Evolutionary conservation across 2,888 invertebrate genomes (phyloP).

Genomic region (Tineola bisselliella): DNA sequence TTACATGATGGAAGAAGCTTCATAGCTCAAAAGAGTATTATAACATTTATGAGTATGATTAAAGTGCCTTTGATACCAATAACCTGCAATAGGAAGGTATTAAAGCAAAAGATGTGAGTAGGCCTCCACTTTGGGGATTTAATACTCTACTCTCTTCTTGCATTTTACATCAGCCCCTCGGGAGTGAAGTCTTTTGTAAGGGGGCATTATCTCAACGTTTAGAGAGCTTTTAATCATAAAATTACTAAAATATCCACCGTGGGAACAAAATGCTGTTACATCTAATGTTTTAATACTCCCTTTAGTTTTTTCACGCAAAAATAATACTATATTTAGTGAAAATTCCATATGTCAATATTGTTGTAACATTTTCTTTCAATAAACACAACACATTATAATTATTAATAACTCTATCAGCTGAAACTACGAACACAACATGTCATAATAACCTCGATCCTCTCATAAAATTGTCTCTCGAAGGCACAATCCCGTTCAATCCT

Average conservation of each 20-base stretch:
- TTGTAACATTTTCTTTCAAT: slow-evolving; percentile 3
- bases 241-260: slow-evolving; percentile 2
- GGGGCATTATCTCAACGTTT: slow-evolving; percentile 11
- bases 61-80: slow-evolving; percentile 7
- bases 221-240: slow-evolving; percentile 6
- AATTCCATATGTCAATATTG: too few species aligned
- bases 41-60: slow-evolving; percentile 1
- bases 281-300: not conserved
- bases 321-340: too few species aligned
- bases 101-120: slow-evolving; percentile 1
- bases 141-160: slow-evolving; percentile 7
- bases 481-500: slow-evolving; percentile 16
- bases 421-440: not conserved
- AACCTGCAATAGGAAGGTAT: slow-evolving; percentile 4
- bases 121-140: slow-evolving; percentile 10
- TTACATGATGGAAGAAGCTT: not conserved
- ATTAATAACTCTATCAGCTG: not conserved
- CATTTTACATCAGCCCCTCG: slow-evolving; percentile 13
- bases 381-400: slow-evolving; percentile 6
- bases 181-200: slow-evolving; percentile 10
- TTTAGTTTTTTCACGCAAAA: too few species aligned
- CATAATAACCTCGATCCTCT: not conserved
- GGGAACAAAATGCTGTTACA: not conserved
- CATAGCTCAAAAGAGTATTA: not conserved
- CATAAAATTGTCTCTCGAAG: slow-evolving; percentile 13